Conservation (phyloP, 2,797 vertebrate species). For the Acrocephalus scirpaceus region DNA sequence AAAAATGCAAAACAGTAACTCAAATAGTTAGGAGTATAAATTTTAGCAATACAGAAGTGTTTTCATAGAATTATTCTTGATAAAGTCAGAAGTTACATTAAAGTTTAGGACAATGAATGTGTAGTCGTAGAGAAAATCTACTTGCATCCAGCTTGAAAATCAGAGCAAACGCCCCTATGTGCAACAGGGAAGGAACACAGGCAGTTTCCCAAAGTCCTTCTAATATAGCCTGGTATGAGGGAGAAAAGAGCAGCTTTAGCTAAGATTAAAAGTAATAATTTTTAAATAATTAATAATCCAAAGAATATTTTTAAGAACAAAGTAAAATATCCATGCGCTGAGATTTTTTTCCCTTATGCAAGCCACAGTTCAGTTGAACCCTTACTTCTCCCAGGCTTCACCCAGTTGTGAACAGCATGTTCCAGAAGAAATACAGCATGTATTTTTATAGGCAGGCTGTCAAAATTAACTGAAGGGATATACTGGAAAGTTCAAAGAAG, state of each 20-base stretch:
- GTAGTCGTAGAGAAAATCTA: background rate
- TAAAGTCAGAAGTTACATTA: background rate
- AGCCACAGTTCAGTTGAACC: background rate
- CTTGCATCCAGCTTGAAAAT: background rate
- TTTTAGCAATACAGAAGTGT: background rate
- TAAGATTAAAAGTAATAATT: background rate
- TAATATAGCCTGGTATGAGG: background rate
- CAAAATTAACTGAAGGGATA: slow-evolving; percentile 44
- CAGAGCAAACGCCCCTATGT: background rate
- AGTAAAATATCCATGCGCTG: background rate
- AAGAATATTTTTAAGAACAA: background rate
- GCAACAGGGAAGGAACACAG: background rate
- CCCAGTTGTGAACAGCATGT: slow-evolving; percentile 37
- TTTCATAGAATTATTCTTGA: background rate
- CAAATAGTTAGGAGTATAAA: background rate
- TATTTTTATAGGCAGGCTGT: slow-evolving; percentile 52
- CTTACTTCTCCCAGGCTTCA: slow-evolving; percentile 24
- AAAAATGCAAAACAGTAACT: background rate
- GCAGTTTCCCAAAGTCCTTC: background rate
- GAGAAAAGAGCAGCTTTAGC: background rate
- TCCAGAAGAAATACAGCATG: slow-evolving; percentile 39
- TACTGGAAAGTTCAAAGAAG: slow-evolving; percentile 5
- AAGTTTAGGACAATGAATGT: background rate
- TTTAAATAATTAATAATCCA: background rate
- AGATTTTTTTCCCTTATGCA: background rate